Evolutionary conservation across 2,113 vertebrate genomes (phyloP), one percentile per base, ranked within the genome.

Genomic region (Phalacrocorax aristotelis): DNA sequence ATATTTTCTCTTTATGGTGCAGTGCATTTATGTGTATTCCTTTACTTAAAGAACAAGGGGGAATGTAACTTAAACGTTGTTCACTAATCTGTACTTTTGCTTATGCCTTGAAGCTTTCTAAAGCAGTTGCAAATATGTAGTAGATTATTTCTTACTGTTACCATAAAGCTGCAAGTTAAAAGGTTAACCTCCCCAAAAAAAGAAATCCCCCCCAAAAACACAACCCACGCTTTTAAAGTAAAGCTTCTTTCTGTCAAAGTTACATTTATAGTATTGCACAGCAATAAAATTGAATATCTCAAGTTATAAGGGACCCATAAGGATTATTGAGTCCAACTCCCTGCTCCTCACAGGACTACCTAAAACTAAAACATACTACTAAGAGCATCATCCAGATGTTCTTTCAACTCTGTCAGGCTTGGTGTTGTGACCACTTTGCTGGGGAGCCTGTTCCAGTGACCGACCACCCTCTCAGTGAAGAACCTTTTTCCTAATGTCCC

Each of bases 141-240:
- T 20, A 74, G 22, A 21, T 61, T 87, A 30, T 77, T 93, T 90
- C 40, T 92, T 29, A 66, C 36, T 9, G 18, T 34, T 83, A 32
- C 51, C 60, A 42, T 69, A 57, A 68, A 76, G 26, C 5, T 66
- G 4, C 11, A 48, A 54, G 12, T 38, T 77, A 72, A 81, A 74
- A 36, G 20, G 1, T 46, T 65, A n/a, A 15, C 3, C 2, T 2
- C 1, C 2, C 4, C 1, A 2, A 10, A 14, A 57, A 18, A 2
- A 10, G 11, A 57, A 18, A 1, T 5, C 11, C 7, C 26, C 26
- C 10, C 18, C 65, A 51, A 68, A 4, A 1, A 18, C 14, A 34
- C n/a, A 87, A 36, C 27, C 4, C 16, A 65, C 1, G 11, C 2
- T 68, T 54, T 60, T 46, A 23, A 87, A 80, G 19, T 40, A 46